Evolutionary conservation across 2,797 vertebrate species (phyloP).

Genomic region (Delichon dasypus): DNA sequence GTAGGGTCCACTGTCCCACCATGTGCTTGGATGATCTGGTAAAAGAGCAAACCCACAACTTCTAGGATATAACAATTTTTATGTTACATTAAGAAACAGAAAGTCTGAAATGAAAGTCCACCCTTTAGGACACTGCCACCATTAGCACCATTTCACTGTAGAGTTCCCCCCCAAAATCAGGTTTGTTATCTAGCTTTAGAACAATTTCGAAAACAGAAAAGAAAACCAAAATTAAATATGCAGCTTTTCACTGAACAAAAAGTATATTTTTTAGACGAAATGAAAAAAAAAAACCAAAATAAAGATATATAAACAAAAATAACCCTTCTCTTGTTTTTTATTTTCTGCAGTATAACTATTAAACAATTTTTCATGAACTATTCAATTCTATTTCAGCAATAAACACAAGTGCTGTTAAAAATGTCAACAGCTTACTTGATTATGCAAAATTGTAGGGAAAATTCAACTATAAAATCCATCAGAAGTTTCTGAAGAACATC

Average conservation of each 20-base stretch:
- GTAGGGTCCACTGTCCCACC: constrained; percentile 90
- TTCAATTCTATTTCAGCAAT: constrained; percentile 51
- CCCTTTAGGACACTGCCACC: neutral
- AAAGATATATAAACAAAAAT: constrained; percentile 13
- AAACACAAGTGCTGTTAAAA: constrained; percentile 68
- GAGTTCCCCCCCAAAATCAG: neutral
- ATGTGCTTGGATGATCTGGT: constrained; percentile 91
- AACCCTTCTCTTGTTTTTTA: neutral
- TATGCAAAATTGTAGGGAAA: constrained; percentile 68
- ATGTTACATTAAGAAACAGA: neutral
- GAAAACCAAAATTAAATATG: neutral
- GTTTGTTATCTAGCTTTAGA: constrained; percentile 1
- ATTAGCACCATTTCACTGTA: neutral
- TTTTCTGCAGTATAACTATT: neutral
- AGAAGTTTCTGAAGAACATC: constrained; percentile 71
- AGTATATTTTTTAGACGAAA: neutral
- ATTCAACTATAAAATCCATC: constrained; percentile 70
- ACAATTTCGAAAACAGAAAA: neutral
- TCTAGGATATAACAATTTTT: neutral
- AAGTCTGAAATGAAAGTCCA: neutral
- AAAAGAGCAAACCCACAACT: constrained; percentile 11
- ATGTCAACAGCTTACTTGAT: constrained; percentile 69
- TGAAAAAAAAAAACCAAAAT: neutral
- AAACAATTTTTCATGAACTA: constrained; percentile 31
- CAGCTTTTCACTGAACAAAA: neutral